Percentiles rank a stretch among this genome's conserved stretches.
Evolutionary conservation across 2,888 invertebrate species (phyloP).

Genomic region (Pheosia tremula): DNA sequence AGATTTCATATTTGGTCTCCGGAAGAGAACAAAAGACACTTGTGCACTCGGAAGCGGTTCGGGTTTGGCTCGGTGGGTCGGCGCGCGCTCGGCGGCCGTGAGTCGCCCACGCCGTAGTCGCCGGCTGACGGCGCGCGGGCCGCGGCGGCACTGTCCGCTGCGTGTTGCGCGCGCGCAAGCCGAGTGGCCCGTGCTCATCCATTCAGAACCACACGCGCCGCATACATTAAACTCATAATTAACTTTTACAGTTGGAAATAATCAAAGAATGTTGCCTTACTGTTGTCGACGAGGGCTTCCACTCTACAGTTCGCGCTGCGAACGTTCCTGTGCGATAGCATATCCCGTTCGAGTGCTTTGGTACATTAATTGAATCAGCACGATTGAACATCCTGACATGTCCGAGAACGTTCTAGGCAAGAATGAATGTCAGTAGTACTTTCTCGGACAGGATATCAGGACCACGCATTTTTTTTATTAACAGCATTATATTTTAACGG

Average conservation of each 20-base stretch:
- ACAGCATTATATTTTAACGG: no score
- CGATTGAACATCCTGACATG: not conserved
- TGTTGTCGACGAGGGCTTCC: constrained; percentile 62
- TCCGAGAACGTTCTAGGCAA: no score
- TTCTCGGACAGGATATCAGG: no score
- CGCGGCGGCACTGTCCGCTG: constrained; percentile 27
- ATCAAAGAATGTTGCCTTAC: constrained; percentile 58
- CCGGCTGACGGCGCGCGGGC: constrained; percentile 19
- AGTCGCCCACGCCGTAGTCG: constrained; percentile 27
- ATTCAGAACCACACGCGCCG: constrained; percentile 64
- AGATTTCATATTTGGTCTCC: constrained; percentile 64
- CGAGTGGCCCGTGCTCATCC: constrained; percentile 50
- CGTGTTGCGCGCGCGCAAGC: constrained; percentile 17
- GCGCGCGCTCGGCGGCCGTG: constrained; percentile 16
- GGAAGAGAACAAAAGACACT: constrained; percentile 21
- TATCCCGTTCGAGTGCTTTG: not conserved
- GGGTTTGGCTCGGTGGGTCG: constrained; percentile 24
- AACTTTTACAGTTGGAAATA: constrained; percentile 76
- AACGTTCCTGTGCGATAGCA: constrained; percentile 12
- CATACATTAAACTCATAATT: constrained; percentile 68
- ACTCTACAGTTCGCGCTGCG: constrained; percentile 54
- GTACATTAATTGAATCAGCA: not conserved
- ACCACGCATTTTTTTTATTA: no score
- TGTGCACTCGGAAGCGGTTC: constrained; percentile 22
- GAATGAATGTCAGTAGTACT: no score